Evolutionary conservation across 1,140 invertebrate genomes (phyloP), one percentile per base, ranked within the genome.

Genomic region (Brachionus rotundiformis): DNA sequence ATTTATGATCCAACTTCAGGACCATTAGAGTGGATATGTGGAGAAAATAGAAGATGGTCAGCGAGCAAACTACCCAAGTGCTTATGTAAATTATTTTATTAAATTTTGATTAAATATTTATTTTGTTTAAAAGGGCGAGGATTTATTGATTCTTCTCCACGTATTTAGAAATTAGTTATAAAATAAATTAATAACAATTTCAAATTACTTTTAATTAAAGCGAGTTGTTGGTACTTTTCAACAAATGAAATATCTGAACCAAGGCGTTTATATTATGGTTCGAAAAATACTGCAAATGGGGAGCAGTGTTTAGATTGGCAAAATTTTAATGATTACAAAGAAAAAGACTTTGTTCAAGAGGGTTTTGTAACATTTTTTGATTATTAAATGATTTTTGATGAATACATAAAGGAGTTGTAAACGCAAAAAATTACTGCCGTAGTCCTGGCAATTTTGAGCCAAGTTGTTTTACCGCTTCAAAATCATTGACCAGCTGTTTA

Each of bases 281-380:
- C 33, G 23, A 73, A 11, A 16, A 29, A 44, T 73, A 73, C 16
- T 11, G 19, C 19, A 44, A n/a, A 73, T n/a, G 68, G 19, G 44
- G 23, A 19, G 4, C n/a, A 44, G 11, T 73, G 68, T 44, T 25
- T 73, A 73, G 41, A 73, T 11, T 73, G 68, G 68, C 1, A 39
- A 11, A 73, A 73, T 25, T 11, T 25, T 73, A n/a, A 73, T 6
- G 11, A 27, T 27, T 73, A 13, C 25, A 47, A 13, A 25, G 29
- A 73, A 44, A 44, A 73, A 73, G 41, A 73, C n/a, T 73, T 73
- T 73, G 8, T 11, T 25, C 68, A 73, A 73, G 68, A 73, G 19
- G 63, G 63, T 68, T 16, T 33, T 39, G 36, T 19, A 19, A 31
- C 8, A 54, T 1, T 10, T 11, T 29, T 63, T 1, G 29, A 3